Conservation (phyloP, 2,113 vertebrate species). For the Elephantulus edwardii region DNA sequence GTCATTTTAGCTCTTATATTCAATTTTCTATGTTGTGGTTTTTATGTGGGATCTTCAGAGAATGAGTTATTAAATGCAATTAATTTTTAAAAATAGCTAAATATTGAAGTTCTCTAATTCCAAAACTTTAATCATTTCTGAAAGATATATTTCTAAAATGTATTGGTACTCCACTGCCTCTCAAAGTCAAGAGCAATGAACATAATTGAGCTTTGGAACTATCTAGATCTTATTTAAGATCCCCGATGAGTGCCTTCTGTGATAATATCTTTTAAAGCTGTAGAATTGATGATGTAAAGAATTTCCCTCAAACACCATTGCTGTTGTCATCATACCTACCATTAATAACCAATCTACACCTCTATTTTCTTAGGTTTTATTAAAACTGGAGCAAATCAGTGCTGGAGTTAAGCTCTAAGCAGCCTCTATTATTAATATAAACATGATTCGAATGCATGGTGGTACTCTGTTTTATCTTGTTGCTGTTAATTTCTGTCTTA, state of each 20-base stretch:
- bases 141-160: slow-evolving; percentile 32
- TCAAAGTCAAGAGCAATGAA: neutral
- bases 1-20: neutral
- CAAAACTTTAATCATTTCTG: slow-evolving; percentile 41
- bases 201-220: neutral
- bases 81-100: neutral
- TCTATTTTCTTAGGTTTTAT: neutral
- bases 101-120: neutral
- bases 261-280: neutral
- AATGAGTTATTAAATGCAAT: neutral
- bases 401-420: neutral
- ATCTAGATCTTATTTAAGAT: neutral
- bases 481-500: neutral
- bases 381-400: neutral
- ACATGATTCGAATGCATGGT: neutral
- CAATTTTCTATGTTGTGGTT: too few species aligned
- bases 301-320: neutral
- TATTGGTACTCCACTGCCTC: neutral
- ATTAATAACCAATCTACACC: neutral
- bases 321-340: neutral
- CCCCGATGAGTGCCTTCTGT: neutral
- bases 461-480: neutral
- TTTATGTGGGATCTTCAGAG: neutral
- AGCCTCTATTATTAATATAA: neutral
- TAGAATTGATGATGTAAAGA: neutral